Evolutionary conservation across 2,113 vertebrate genomes (phyloP).

Genomic region (Hydropotes inermis): DNA sequence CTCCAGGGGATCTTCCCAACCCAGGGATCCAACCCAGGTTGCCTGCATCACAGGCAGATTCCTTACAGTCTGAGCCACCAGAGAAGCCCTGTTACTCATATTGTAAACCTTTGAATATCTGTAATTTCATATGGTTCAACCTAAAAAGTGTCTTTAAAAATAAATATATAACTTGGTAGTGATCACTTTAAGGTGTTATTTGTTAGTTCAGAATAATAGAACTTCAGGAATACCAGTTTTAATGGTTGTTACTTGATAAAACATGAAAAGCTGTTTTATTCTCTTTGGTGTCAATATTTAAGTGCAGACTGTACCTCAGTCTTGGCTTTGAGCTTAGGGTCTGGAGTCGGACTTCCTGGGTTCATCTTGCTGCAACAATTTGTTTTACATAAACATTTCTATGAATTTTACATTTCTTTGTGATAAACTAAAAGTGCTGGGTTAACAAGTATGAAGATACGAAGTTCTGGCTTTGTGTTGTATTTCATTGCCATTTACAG

Average conservation of each 20-base stretch:
- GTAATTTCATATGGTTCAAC: background rate
- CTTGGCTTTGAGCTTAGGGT: background rate
- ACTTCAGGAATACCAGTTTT: background rate
- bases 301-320: background rate
- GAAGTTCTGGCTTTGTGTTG: background rate
- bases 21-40: background rate
- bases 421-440: background rate
- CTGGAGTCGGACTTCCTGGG: background rate
- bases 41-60: background rate
- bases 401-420: slow-evolving; percentile 7
- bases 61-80: background rate
- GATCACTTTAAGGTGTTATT: background rate
- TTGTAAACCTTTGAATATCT: background rate
- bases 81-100: background rate
- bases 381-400: background rate
- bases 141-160: background rate
- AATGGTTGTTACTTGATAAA: background rate
- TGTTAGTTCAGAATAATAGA: background rate
- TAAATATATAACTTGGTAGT: background rate
- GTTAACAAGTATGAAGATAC: background rate
- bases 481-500: background rate
- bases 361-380: background rate
- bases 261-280: background rate
- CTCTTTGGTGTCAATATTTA: background rate
- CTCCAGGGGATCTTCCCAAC: background rate